These are phyloP conservation scores for Lineus longissimus DNA, from an alignment of 1,140 invertebrate genomes.

Conservation along the genomic window DNA sequence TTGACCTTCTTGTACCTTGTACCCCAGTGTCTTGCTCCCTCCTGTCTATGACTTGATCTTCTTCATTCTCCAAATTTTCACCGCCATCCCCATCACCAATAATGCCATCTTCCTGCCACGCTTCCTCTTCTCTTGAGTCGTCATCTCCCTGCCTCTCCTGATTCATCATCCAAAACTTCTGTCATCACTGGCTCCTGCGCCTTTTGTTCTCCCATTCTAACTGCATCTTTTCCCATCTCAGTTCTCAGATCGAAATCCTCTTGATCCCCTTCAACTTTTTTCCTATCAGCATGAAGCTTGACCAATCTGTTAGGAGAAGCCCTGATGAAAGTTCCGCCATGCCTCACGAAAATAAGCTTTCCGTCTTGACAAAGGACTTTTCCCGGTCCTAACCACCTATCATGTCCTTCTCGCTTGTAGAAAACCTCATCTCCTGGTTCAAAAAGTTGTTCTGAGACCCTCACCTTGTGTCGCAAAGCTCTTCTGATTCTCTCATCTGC, in stretches of 20 bases:
- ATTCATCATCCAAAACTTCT: too few species aligned
- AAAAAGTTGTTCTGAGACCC: constrained; percentile 21
- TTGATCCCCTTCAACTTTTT: too few species aligned
- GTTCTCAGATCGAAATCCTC: too few species aligned
- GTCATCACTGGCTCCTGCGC: too few species aligned
- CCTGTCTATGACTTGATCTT: background rate
- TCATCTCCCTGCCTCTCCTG: too few species aligned
- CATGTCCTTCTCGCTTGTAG: constrained; percentile 20
- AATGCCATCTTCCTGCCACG: too few species aligned
- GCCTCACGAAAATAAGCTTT: constrained; percentile 22
- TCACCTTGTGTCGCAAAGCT: constrained; percentile 19
- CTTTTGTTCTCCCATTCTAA: too few species aligned
- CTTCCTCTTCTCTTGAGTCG: too few species aligned
- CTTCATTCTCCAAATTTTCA: background rate
- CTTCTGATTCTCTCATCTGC: constrained; percentile 16
- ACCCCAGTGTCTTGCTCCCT: background rate
- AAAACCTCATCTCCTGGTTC: constrained; percentile 22
- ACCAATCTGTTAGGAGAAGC: constrained; percentile 21
- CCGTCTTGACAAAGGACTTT: constrained; percentile 21
- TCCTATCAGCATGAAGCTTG: too few species aligned
- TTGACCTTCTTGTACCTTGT: background rate
- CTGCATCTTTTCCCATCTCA: too few species aligned
- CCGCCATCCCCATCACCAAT: background rate
- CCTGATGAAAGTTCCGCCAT: constrained; percentile 16
- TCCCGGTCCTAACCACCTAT: constrained; percentile 19